phyloP scores from a whole-genome alignment of 2,888 invertebrate genomes.

The Drosophila paramelanica region DNA sequence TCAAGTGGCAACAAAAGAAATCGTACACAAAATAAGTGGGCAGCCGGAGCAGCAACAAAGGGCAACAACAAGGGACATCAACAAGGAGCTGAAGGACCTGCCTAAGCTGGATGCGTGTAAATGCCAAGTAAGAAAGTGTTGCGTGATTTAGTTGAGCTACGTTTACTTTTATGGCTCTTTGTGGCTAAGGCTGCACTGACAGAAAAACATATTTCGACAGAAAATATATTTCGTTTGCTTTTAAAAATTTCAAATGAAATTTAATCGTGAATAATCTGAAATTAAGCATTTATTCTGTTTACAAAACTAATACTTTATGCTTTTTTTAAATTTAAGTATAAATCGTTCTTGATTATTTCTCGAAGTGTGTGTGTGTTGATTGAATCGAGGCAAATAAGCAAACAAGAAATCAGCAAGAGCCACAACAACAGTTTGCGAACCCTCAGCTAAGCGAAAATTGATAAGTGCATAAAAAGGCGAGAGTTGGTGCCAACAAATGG shows the following conservation, averaged over 20 bases:
- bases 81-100: conserved; percentile 36
- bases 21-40: conserved; percentile 48
- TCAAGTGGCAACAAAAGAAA: conserved; percentile 75
- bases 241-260: no score
- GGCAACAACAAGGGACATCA: conserved; percentile 1
- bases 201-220: no score
- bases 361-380: conserved; percentile 52
- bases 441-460: conserved; percentile 58
- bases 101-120: conserved; percentile 58
- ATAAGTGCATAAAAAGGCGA: conserved; percentile 68
- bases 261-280: no score
- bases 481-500: conserved; percentile 31
- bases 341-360: background rate
- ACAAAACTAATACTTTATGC: no score
- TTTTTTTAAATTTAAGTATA: no score
- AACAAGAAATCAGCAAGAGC: conserved; percentile 69
- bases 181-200: conserved; percentile 33
- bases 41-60: conserved; percentile 30
- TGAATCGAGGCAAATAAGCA: conserved; percentile 77
- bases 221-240: no score
- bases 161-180: conserved; percentile 45
- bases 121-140: conserved; percentile 74
- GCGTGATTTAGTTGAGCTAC: conserved; percentile 69
- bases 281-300: no score
- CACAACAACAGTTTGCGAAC: conserved; percentile 22